phyloP scores from a whole-genome alignment of 2,113 vertebrate genomes.

The Ivindomyrus marchei region DNA sequence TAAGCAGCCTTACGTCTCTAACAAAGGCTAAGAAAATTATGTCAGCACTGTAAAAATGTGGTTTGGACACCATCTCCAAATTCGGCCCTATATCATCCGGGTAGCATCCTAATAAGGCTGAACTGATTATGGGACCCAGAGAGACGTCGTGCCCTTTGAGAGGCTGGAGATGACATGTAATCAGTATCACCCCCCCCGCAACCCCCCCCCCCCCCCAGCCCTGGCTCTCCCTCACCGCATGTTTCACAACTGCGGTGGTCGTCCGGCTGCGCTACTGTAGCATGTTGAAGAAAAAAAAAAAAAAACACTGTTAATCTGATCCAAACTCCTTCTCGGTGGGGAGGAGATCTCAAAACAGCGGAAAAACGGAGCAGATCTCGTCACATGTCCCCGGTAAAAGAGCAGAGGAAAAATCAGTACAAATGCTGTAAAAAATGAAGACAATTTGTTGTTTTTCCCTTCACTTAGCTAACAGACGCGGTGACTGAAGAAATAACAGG shows the following conservation, averaged over 20 bases:
- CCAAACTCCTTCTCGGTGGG: not conserved
- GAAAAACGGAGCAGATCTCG: not conserved
- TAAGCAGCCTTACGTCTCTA: not conserved
- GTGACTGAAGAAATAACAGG: not conserved
- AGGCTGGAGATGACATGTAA: not conserved
- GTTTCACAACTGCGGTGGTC: not conserved
- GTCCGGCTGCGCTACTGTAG: not conserved
- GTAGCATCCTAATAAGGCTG: not conserved
- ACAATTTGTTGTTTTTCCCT: not conserved
- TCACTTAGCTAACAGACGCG: not conserved
- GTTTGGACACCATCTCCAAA: not conserved
- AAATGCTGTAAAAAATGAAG: not conserved
- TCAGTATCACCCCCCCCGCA: not conserved
- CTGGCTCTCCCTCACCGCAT: not conserved
- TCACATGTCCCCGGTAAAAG: not conserved
- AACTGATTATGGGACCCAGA: not conserved
- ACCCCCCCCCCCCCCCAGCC: not conserved
- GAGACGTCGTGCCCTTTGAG: not conserved
- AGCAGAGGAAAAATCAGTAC: not conserved
- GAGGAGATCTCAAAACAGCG: not conserved
- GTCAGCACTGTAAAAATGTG: not conserved
- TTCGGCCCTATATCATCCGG: not conserved
- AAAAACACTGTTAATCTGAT: not conserved
- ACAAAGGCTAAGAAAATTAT: not conserved
- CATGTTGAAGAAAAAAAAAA: not conserved